Conservation (phyloP, 2,888 invertebrate species). For the Cylloceria caligata region DNA sequence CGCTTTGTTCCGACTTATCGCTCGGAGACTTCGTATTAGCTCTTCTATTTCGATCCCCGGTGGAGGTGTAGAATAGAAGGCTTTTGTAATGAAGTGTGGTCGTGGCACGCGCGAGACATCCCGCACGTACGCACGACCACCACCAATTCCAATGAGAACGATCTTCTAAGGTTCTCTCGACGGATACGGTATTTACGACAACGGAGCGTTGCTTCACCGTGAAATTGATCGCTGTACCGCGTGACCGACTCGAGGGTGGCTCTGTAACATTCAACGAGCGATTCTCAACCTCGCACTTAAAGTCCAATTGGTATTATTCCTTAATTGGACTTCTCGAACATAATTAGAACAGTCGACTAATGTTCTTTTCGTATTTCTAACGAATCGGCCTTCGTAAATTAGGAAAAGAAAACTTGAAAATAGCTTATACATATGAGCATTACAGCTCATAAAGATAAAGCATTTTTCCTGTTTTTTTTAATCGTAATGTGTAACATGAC, state of each 20-base stretch:
- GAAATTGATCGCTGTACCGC: slow-evolving; percentile 19
- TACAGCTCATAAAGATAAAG: not conserved
- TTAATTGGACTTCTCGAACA: not conserved
- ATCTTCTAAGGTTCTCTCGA: not conserved
- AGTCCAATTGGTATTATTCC: not conserved
- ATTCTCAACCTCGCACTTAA: not conserved
- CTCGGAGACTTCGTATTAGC: slow-evolving; percentile 27
- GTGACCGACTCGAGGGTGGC: not conserved
- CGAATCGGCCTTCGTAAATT: not conserved
- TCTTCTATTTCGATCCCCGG: slow-evolving; percentile 49
- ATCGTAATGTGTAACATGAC: not conserved
- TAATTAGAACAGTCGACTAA: not conserved
- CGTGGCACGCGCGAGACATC: slow-evolving; percentile 19
- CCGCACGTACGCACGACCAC: slow-evolving; percentile 16
- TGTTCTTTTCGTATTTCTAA: not conserved
- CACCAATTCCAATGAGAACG: not conserved
- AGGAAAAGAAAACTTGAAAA: not conserved
- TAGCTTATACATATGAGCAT: not conserved
- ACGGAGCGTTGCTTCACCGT: not conserved
- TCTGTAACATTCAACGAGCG: not conserved
- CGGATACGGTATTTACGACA: not conserved
- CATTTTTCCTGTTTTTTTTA: not conserved
- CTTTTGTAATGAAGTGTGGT: slow-evolving; percentile 37
- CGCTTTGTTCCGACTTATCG: not conserved
- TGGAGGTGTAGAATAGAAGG: slow-evolving; percentile 18